Base-by-base conservation (phyloP, 2,888 invertebrate species). In the Toxonevra muliebris region DNA sequence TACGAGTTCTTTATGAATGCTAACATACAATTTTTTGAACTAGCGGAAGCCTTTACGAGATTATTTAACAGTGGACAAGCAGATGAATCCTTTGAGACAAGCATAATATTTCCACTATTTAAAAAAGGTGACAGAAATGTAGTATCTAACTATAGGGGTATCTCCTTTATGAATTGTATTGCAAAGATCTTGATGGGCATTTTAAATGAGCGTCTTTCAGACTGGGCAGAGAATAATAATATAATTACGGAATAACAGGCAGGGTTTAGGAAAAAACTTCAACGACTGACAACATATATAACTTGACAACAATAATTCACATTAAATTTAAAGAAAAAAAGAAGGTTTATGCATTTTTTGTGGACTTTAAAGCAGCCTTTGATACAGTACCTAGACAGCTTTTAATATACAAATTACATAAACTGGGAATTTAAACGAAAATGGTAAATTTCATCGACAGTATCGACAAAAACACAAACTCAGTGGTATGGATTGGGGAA, bases 111-210 rank as follows among this genome's bases (percentile, higher is more conserved):
- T 13, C 45, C 45, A 45, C 45, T 45, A 13, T 45, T 45, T 45
- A 45, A 45, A 13, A 45, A 45, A 45, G 45, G 45, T 45, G 45
- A 45, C 45, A 45, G 45, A 13, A 13, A 2, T 13, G 45, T 2
- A 45, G 45, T 45, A 13, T 45, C 45, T 11, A n/a, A n/a, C n/a
- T n/a, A n/a, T n/a, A n/a, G n/a, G n/a, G n/a, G n/a, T n/a, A n/a
- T n/a, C n/a, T n/a, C n/a, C n/a, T 45, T 45, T 13, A 45, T 45
- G 45, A 45, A 45, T 45, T 45, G 45, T 45, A 45, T 45, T 45
- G 45, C 45, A 12, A 45, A 45, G 45, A 45, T 45, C 11, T 12
- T 45, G 45, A 45, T 45, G 2, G 45, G 1, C 2, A 45, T 45
- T 12, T 1, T 45, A 45, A 45, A 45, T 13, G 11, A 45, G 45